Evolutionary conservation across 2,888 invertebrate species (phyloP).

Genomic region (Himalopsyche kuldschensis): DNA sequence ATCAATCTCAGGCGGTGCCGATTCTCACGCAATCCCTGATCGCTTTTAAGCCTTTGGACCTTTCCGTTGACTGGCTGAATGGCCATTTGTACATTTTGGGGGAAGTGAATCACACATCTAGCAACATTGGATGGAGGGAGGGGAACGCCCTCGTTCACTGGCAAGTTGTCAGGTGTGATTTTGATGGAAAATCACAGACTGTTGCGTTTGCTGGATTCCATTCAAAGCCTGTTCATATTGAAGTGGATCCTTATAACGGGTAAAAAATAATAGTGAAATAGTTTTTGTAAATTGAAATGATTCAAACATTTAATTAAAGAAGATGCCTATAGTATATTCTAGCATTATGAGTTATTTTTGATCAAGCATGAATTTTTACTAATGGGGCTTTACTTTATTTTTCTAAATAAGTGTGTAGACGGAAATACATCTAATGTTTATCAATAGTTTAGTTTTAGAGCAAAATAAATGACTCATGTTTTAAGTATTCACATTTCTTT

Average conservation of each 20-base stretch:
- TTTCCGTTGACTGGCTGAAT: slow-evolving; percentile 89
- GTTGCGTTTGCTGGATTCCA: slow-evolving; percentile 72
- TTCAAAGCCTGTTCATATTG: slow-evolving; percentile 74
- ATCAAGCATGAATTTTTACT: no score
- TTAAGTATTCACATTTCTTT: no score
- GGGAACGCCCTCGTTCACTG: slow-evolving; percentile 53
- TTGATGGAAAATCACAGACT: slow-evolving; percentile 71
- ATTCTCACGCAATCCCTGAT: slow-evolving; percentile 63
- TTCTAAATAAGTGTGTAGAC: no score
- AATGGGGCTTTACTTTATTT: no score
- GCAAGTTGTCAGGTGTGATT: slow-evolving; percentile 76
- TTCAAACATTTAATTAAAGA: no score
- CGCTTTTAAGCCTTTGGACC: slow-evolving; percentile 67
- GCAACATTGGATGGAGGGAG: slow-evolving; percentile 45
- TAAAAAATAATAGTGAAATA: slow-evolving; percentile 47
- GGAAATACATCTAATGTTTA: no score
- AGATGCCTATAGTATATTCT: neutral
- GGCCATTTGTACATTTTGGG: slow-evolving; percentile 81
- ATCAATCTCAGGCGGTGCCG: slow-evolving; percentile 45
- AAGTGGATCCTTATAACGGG: slow-evolving; percentile 93
- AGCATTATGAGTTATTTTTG: no score
- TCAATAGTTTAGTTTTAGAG: no score
- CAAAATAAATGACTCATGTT: no score
- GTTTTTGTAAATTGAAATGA: neutral
- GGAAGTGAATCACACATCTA: slow-evolving; percentile 61